Evolutionary conservation across 2,888 invertebrate species (phyloP).

Genomic region (Luperina testacea): DNA sequence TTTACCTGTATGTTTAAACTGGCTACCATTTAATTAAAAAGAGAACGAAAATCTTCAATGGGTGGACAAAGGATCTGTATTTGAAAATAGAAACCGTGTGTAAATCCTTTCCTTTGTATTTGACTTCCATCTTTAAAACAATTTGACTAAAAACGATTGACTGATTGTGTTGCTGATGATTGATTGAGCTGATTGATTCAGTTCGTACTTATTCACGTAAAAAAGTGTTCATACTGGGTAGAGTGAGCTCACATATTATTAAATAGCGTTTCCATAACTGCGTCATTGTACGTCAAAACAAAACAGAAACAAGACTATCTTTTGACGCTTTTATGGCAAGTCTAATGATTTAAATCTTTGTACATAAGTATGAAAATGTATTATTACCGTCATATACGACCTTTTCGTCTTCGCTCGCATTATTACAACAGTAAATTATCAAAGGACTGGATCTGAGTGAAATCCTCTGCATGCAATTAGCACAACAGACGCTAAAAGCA

Average conservation of each 20-base stretch:
- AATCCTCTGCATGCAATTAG: constrained; percentile 72
- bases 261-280: neutral
- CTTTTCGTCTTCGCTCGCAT: constrained; percentile 38
- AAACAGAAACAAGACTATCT: neutral
- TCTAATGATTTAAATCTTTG: neutral
- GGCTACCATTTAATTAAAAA: neutral
- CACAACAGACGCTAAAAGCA: constrained; percentile 72
- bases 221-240: neutral
- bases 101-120: neutral
- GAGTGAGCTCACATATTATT: neutral
- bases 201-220: neutral
- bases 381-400: constrained; percentile 20
- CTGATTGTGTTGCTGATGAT: no score
- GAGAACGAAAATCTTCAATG: neutral
- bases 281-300: neutral
- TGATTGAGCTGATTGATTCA: no score
- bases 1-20: neutral
- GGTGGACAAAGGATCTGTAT: neutral
- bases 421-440: constrained; percentile 69
- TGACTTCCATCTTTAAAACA: neutral
- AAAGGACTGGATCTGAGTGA: constrained; percentile 66
- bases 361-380: constrained; percentile 12
- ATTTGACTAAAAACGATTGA: neutral
- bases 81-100: neutral
- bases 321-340: neutral